These are phyloP conservation scores for Poecilia gillii DNA, from an alignment of 2,797 vertebrate genomes.

Conservation along the genomic window DNA sequence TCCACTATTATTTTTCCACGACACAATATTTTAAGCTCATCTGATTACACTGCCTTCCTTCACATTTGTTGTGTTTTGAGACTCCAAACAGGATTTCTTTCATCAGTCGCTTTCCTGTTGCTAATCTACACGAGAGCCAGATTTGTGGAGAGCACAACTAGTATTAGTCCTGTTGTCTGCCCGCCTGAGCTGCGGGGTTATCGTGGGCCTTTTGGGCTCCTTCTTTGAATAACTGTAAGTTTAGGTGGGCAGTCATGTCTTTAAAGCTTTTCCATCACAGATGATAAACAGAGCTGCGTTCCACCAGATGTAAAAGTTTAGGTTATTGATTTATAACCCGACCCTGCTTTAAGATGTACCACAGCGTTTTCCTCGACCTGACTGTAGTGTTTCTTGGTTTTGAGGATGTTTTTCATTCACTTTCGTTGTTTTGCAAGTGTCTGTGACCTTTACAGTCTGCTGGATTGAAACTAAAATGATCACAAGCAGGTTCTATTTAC, in stretches of 20 bases:
- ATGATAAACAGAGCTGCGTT: neutral
- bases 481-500: neutral
- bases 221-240: neutral
- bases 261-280: neutral
- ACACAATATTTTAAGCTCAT: neutral
- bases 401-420: neutral
- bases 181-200: neutral
- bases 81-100: neutral
- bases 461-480: neutral
- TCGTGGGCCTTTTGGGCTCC: neutral
- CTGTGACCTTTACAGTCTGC: neutral
- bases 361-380: neutral
- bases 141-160: neutral
- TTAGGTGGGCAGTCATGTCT: neutral
- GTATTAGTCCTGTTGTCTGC: too few relatives aligned
- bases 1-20: too few relatives aligned
- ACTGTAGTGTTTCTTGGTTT: neutral
- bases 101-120: neutral
- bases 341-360: neutral
- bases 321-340: neutral
- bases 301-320: neutral
- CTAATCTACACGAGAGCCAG: too few relatives aligned
- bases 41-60: neutral
- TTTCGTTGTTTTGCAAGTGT: neutral
- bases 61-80: neutral